Evolutionary conservation across 2,113 vertebrate genomes (phyloP).

Genomic region (Willisornis vidua): DNA sequence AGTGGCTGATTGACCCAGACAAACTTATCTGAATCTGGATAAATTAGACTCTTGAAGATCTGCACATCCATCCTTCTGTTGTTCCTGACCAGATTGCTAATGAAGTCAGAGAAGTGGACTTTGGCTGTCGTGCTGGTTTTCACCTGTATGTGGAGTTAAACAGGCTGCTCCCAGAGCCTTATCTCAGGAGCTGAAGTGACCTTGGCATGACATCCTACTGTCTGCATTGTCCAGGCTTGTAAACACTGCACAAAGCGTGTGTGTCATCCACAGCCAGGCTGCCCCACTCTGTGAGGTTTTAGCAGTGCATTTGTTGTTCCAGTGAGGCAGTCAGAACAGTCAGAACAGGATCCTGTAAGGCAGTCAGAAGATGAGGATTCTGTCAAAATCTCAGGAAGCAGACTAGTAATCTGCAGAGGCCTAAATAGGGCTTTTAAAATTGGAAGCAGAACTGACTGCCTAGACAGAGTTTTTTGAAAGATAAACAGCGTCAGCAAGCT

Average conservation of each 20-base stretch:
- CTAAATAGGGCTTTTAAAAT: conserved; percentile 44
- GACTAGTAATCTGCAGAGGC: conserved; percentile 18
- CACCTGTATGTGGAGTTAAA: background rate
- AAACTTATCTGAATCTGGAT: background rate
- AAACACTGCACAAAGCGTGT: accelerated
- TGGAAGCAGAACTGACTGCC: conserved; percentile 38
- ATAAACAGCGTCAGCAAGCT: conserved; percentile 34
- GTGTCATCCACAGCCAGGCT: background rate
- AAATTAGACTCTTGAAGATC: background rate
- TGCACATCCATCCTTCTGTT: background rate
- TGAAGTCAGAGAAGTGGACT: background rate
- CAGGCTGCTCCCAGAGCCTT: background rate
- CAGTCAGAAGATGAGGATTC: background rate
- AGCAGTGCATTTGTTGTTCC: background rate
- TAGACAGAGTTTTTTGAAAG: conserved; percentile 27
- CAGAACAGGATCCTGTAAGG: background rate
- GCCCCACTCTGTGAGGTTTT: background rate
- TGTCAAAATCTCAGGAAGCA: conserved; percentile 11
- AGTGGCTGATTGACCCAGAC: background rate
- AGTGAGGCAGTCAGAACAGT: background rate
- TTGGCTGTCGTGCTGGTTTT: background rate
- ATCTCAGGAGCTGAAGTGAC: background rate
- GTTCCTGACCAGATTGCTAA: background rate
- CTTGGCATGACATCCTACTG: accelerated
- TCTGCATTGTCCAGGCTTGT: background rate